phyloP scores from a whole-genome alignment of 1,140 invertebrate species.

The Pachypeltis micranthus region DNA sequence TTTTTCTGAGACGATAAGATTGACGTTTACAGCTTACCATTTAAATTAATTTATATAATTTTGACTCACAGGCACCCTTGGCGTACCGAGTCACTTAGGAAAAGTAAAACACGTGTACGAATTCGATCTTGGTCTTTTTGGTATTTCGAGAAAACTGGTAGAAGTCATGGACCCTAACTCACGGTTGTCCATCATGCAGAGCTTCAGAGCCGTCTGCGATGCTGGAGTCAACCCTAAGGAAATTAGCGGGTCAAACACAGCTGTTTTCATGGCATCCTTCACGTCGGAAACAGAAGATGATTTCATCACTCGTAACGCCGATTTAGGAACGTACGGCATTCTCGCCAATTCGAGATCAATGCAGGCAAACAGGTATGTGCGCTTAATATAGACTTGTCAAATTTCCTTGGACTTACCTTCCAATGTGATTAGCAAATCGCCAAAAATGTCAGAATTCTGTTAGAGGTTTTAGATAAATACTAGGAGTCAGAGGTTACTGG shows the following conservation, averaged over 20 bases:
- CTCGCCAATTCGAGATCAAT: constrained; percentile 52
- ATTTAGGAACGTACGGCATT: constrained; percentile 39
- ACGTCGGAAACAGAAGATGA: constrained; percentile 22
- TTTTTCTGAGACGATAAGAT: too few relatives aligned
- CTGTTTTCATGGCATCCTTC: constrained; percentile 41
- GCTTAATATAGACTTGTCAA: too few relatives aligned
- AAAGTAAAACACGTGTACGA: constrained; percentile 26
- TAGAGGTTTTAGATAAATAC: too few relatives aligned
- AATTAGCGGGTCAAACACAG: constrained; percentile 41
- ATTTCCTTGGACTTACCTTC: too few relatives aligned
- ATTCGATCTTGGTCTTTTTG: constrained; percentile 29
- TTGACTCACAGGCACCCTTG: constrained; percentile 19
- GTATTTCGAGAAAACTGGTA: constrained; percentile 25
- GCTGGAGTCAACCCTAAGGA: constrained; percentile 38
- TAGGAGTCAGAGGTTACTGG: too few relatives aligned
- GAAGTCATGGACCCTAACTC: constrained; percentile 23
- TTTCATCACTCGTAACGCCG: not conserved
- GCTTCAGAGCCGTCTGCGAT: constrained; percentile 28
- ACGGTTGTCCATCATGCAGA: constrained; percentile 23
- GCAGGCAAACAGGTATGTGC: constrained; percentile 51
- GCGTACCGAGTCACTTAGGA: constrained; percentile 24
- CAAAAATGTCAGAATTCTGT: too few relatives aligned
- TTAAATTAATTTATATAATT: not conserved
- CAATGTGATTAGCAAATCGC: too few relatives aligned
- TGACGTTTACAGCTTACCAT: too few relatives aligned